A percentile compares a stretch with the other conserved stretches of the same genome.
Evolutionary conservation across 2,888 invertebrate genomes (phyloP).

Genomic region (Protonemura montana): DNA sequence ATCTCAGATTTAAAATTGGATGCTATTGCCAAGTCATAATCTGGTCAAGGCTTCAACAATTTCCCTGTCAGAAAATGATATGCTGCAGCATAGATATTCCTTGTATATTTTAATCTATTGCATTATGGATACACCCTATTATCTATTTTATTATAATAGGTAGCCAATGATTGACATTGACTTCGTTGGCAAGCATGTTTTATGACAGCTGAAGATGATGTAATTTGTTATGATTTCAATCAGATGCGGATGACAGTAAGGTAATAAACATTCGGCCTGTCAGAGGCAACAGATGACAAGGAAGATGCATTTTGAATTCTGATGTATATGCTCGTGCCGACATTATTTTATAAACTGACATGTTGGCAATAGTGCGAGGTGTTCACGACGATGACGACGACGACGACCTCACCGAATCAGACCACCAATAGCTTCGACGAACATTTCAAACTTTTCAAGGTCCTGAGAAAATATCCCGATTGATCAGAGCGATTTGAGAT

Average conservation of each 20-base stretch:
- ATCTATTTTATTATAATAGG: slow-evolving; percentile 1
- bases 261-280: neutral
- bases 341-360: neutral
- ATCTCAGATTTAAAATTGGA: neutral
- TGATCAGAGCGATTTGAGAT: neutral
- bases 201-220: neutral
- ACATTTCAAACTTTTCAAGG: neutral
- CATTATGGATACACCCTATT: neutral
- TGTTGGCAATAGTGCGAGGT: neutral
- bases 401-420: neutral
- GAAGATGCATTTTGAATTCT: neutral
- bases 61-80: neutral
- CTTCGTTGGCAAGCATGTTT: slow-evolving; percentile 8
- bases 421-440: neutral
- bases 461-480: neutral
- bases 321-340: neutral
- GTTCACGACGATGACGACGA: no score
- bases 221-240: slow-evolving; percentile 17
- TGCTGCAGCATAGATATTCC: neutral
- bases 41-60: neutral
- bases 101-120: neutral
- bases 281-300: neutral
- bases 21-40: slow-evolving; percentile 1
- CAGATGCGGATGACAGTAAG: neutral
- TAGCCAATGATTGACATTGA: slow-evolving; percentile 22